A percentile compares a stretch with the other conserved stretches of the same genome.
phyloP scores from a whole-genome alignment of 2,113 vertebrate genomes.

The Perccottus glenii region DNA sequence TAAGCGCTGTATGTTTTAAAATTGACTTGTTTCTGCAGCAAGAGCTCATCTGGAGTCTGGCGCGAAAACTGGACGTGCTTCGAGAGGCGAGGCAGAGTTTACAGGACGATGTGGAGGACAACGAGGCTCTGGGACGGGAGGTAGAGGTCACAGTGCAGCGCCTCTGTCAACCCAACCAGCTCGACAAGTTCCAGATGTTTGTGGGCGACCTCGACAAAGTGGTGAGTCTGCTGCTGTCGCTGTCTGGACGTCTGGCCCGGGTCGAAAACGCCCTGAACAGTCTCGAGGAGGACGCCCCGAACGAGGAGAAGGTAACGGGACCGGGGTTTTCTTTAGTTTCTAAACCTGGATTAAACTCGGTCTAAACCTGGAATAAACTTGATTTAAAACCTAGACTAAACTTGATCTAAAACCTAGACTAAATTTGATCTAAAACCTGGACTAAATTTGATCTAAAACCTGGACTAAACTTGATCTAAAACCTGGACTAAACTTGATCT shows the following conservation, averaged over 20 bases:
- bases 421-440: too few relatives aligned
- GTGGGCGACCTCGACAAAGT: constrained; percentile 95
- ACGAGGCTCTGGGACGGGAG: constrained; percentile 86
- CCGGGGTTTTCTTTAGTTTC: too few relatives aligned
- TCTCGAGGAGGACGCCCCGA: constrained; percentile 83
- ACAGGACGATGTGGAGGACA: constrained; percentile 90
- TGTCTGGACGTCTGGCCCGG: constrained; percentile 89
- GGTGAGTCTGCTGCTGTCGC: constrained; percentile 91
- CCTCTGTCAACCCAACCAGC: constrained; percentile 89
- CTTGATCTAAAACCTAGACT: too few relatives aligned
- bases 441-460: too few relatives aligned
- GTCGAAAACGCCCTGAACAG: constrained; percentile 95
- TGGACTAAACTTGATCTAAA: too few relatives aligned
- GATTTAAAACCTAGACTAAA: too few relatives aligned
- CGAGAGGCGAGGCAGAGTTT: constrained; percentile 87
- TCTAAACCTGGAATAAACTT: too few relatives aligned
- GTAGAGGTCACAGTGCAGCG: constrained; percentile 86
- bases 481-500: too few relatives aligned
- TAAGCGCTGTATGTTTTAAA: not conserved
- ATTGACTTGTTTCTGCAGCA: constrained; percentile 76
- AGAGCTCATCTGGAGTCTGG: constrained; percentile 91
- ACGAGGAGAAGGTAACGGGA: constrained; percentile 84
- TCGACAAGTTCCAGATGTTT: constrained; percentile 96
- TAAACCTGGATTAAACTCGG: too few relatives aligned
- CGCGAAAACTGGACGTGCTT: constrained; percentile 89